Conservation (phyloP, 2,888 invertebrate genomes). For the Amblyjoppa proteus region DNA sequence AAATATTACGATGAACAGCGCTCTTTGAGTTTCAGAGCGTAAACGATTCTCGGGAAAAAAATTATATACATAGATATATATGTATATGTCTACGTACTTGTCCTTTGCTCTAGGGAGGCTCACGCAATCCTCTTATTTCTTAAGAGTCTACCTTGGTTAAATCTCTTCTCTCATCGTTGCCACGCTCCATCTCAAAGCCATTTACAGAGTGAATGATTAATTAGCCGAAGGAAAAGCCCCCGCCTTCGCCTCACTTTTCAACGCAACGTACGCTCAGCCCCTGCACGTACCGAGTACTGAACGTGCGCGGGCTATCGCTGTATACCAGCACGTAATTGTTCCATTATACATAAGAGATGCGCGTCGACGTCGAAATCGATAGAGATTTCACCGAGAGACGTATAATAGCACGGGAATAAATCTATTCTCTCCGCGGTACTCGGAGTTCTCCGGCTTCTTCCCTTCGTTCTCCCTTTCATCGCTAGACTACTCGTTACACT, state of each 20-base stretch:
- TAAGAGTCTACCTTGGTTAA: neutral
- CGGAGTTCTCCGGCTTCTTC: neutral
- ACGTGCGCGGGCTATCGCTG: neutral
- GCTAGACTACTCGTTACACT: neutral
- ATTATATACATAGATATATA: too few species aligned
- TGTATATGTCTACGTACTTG: neutral
- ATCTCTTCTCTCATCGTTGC: neutral
- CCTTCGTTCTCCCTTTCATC: neutral
- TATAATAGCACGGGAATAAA: neutral
- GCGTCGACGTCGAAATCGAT: neutral
- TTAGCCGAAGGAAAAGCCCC: neutral
- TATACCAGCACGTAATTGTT: neutral
- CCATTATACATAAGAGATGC: conserved; percentile 4
- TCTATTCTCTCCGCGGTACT: neutral
- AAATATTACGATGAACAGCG: too few species aligned
- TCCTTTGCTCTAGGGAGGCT: neutral
- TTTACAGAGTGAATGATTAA: neutral
- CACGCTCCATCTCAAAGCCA: neutral
- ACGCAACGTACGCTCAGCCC: neutral
- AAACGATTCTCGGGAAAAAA: too few species aligned
- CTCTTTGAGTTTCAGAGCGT: too few species aligned
- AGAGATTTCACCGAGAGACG: neutral
- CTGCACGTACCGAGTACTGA: neutral
- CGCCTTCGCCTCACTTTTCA: neutral
- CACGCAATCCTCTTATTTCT: neutral